Base-by-base conservation (phyloP, 2,113 vertebrate species). In the Malurus elegans region DNA sequence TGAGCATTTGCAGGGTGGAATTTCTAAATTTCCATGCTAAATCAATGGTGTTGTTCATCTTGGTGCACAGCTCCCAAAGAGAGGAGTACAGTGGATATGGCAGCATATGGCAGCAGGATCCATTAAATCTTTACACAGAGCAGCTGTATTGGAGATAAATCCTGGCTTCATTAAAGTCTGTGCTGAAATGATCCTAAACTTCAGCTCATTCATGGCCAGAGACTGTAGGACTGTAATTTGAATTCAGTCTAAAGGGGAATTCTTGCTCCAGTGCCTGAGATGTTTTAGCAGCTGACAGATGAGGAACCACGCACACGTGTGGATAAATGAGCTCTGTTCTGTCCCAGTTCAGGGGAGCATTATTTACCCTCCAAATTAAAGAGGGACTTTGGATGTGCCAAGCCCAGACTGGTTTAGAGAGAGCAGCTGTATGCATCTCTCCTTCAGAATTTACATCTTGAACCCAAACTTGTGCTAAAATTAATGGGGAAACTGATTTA, bases 241-340 rank as follows among this genome's bases (percentile, higher is more conserved):
- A 86, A 65, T 90, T 56, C 65, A 67, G 88, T 38, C 14, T 40
- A 11, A 28, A 73, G 65, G 19, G 18, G 45, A 65, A 61, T 71
- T 80, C 60, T 64, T 51, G 74, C 74, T 73, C 57, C 44, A 90
- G 92, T 90, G 87, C 42, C 84, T 34, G 58, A 54, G 13, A 11
- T 29, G 79, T 73, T 67, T 84, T n/a, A n/a, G 60, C 83, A 88
- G 80, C 67, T 93, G 79, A 45, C n/a, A 90, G 93, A 90, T 76
- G 88, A 79, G 81, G 6, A 74, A 58, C 57, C 61, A 21, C 0
- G 4, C 73, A 10, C 25, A n/a, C 1, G 3, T 12, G 4, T 6
- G 44, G 53, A 91, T 75, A 93, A 91, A 76, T n/a, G 88, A 64
- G 72, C 71, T 87, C 72, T 90, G 79, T 92, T 90, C 85, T 58